Conservation (phyloP, 1,140 invertebrate species). For the Eufriesea mexicana region DNA sequence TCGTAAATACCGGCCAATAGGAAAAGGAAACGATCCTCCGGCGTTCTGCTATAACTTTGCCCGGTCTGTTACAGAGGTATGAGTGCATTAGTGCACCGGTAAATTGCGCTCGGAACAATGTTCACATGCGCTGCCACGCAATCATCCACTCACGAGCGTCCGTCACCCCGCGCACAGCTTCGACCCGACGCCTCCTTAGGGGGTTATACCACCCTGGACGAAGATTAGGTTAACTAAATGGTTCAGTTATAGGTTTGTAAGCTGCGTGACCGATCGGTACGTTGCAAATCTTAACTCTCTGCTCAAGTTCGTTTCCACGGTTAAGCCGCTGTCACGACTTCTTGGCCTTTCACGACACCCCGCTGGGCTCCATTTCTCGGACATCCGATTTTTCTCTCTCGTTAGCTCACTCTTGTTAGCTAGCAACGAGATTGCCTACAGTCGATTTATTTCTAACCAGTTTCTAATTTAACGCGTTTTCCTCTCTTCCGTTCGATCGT, state of each 20-base stretch:
- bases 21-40: slow-evolving; percentile 49
- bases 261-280: slow-evolving; percentile 60
- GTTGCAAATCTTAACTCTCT: slow-evolving; percentile 25
- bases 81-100: slow-evolving; percentile 72
- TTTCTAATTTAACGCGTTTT: neutral
- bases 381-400: neutral
- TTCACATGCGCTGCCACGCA: slow-evolving; percentile 39
- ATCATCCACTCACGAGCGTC: slow-evolving; percentile 4
- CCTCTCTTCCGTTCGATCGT: neutral
- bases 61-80: slow-evolving; percentile 67
- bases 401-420: no score
- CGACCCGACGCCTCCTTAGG: neutral
- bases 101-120: slow-evolving; percentile 62
- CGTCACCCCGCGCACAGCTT: neutral
- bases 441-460: no score
- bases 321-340: slow-evolving; percentile 22
- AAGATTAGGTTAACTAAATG: slow-evolving; percentile 66
- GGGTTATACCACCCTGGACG: slow-evolving; percentile 24
- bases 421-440: no score
- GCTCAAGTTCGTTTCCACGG: slow-evolving; percentile 21
- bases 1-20: slow-evolving; percentile 22
- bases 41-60: slow-evolving; percentile 54
- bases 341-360: neutral
- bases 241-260: slow-evolving; percentile 47
- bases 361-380: no score